Conservation (phyloP, 1,140 invertebrate genomes). For the Euura saliciscinereae region DNA sequence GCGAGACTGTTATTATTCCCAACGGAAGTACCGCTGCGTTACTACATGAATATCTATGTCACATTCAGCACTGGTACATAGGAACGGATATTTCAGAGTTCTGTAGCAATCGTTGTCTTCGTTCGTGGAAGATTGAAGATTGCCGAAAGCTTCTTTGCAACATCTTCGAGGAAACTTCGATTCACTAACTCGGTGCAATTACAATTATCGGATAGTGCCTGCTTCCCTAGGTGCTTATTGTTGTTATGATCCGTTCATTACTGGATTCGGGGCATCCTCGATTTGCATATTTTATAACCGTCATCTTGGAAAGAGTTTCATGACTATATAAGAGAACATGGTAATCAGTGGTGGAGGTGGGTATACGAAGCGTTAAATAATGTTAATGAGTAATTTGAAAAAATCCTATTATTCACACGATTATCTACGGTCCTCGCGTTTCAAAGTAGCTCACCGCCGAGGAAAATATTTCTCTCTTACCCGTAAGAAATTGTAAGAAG, state of each 20-base stretch:
- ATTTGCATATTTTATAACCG: neutral
- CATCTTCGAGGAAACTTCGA: too few relatives aligned
- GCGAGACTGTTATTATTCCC: neutral
- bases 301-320: neutral
- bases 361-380: neutral
- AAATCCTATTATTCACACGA: neutral
- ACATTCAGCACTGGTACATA: too few relatives aligned
- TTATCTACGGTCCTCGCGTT: neutral
- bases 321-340: neutral
- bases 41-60: neutral
- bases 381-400: neutral
- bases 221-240: too few relatives aligned
- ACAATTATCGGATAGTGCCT: too few relatives aligned
- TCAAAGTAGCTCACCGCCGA: neutral
- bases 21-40: neutral
- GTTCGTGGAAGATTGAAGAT: too few relatives aligned
- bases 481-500: constrained; percentile 5
- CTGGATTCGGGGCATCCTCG: too few relatives aligned
- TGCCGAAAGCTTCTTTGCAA: too few relatives aligned
- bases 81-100: too few relatives aligned
- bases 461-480: neutral
- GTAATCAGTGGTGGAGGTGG: neutral
- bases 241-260: too few relatives aligned
- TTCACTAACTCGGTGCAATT: too few relatives aligned
- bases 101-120: too few relatives aligned